Evolutionary conservation across 2,797 vertebrate genomes (phyloP), one percentile per base, ranked within the genome.

Genomic region (Mormyrus hasselquistii): DNA sequence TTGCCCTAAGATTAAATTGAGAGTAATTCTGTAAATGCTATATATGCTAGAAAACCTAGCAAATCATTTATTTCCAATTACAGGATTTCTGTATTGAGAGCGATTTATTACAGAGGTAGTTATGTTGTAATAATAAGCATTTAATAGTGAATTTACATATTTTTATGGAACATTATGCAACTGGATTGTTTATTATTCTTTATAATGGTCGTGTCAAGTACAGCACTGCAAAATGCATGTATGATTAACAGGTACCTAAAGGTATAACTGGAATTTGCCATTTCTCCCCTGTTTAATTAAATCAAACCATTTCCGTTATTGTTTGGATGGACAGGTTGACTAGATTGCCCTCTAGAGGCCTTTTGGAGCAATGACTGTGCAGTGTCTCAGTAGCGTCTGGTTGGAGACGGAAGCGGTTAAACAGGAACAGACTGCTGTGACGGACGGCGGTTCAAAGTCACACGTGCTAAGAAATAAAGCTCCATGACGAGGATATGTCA

Each of bases 1-100:
- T 84, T 52, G 86, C 73, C 79, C 82, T 89, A 87, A n/a, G 19
- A 87, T 87, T 59, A 88, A 19, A 83, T 87, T 84, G 49, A 90
- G 88, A 88, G 87, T 85, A 14, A 89, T 87, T 88, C 44, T 85
- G 88, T 62, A 52, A 90, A 38, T 38, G 34, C 34, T 41, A 9
- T 79, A 44, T 79, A 79, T 41, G 73, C 38, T 44, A 79, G 38
- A 79, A 76, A 79, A 38, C 38, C 4, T 41, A 19, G 38, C 69
- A 76, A 76, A 79, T 79, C 22, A 84, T 84, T 84, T 50, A 22
- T 50, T 50, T 84, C n/a, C 47, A 84, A 5, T 22, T 84, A 47
- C 2, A 79, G 9, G 9, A 76, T 88, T 88, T 34, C 49, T 55
- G 22, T 29, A 12, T 29, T 38, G 16, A 53, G 25, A 47, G n/a